A percentile compares a stretch with the other conserved stretches of the same genome.
Conservation (phyloP, 1,140 invertebrate species). For the Laupala kohalensis region DNA sequence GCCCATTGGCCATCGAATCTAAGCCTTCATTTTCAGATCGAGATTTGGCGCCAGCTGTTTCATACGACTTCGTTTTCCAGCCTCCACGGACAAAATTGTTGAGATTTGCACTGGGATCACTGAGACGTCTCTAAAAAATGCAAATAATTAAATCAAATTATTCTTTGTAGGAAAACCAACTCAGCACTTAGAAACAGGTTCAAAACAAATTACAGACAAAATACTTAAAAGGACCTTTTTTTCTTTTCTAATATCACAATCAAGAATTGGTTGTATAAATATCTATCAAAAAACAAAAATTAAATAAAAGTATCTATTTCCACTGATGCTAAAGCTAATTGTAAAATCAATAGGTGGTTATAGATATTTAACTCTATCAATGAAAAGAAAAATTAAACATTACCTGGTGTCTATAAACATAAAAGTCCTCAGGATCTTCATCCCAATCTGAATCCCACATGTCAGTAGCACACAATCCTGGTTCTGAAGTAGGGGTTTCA, state of each 20-base stretch:
- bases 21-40: slow-evolving; percentile 84
- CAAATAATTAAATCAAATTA: background rate
- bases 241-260: background rate
- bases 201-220: background rate
- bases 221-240: background rate
- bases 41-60: slow-evolving; percentile 43
- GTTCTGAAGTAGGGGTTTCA: slow-evolving; percentile 90
- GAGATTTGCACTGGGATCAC: slow-evolving; percentile 87
- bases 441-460: slow-evolving; percentile 79
- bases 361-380: background rate
- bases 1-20: slow-evolving; percentile 64
- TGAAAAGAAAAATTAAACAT: background rate
- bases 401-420: slow-evolving; percentile 48
- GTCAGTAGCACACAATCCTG: slow-evolving; percentile 68
- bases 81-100: slow-evolving; percentile 75
- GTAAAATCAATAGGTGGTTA: background rate
- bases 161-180: background rate
- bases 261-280: background rate
- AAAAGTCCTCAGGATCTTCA: slow-evolving; percentile 71
- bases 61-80: slow-evolving; percentile 48
- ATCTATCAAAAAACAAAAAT: too few relatives aligned
- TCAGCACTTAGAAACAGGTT: background rate
- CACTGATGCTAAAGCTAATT: too few relatives aligned
- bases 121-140: slow-evolving; percentile 60
- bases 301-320: too few relatives aligned